Percentiles rank a stretch among this genome's conserved stretches.
Evolutionary conservation across 2,113 vertebrate species (phyloP).

Genomic region (Alethe diademata): DNA sequence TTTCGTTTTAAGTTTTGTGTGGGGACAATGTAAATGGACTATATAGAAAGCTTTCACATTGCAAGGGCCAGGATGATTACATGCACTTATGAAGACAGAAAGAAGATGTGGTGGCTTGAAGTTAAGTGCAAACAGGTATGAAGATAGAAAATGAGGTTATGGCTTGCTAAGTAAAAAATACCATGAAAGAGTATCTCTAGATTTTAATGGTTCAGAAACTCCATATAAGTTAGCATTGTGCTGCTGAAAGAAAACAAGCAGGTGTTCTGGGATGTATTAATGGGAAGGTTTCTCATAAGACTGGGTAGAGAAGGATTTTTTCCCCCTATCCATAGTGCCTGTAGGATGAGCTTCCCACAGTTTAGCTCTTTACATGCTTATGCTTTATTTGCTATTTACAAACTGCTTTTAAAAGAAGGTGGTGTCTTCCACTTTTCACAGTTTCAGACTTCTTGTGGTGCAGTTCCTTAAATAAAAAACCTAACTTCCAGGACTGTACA

Average conservation of each 20-base stretch:
- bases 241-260: not conserved
- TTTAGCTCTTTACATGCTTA: not conserved
- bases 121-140: not conserved
- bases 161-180: not conserved
- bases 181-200: not conserved
- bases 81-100: not conserved
- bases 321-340: not conserved
- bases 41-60: not conserved
- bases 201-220: not conserved
- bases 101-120: not conserved
- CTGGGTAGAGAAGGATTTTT: not conserved
- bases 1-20: not conserved
- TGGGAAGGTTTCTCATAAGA: not conserved
- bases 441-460: not conserved
- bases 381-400: not conserved
- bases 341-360: not conserved
- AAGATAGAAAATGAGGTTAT: not conserved
- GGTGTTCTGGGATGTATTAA: not conserved
- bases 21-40: not conserved
- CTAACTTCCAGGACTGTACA: accelerated
- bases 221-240: not conserved
- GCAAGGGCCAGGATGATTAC: not conserved
- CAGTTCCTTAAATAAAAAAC: not conserved
- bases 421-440: not conserved
- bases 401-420: not conserved